Percentiles rank a stretch among this genome's conserved stretches.
Conservation (phyloP, 2,888 invertebrate genomes). For the Reticulitermes lucifugus region DNA sequence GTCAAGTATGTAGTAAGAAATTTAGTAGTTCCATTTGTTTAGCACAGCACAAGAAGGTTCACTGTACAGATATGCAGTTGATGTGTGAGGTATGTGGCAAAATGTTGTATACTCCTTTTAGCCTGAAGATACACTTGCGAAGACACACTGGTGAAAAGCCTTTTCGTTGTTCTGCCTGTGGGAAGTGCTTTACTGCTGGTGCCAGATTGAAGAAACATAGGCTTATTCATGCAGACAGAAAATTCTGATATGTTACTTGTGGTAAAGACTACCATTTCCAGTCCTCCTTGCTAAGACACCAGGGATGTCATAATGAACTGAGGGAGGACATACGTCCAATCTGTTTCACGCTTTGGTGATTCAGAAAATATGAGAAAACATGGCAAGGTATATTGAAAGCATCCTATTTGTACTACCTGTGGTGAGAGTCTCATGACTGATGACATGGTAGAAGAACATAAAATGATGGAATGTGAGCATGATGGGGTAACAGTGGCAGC, state of each 20-base stretch:
- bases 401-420: neutral
- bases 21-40: neutral
- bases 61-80: neutral
- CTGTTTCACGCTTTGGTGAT: neutral
- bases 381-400: neutral
- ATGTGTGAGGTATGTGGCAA: conserved; percentile 9
- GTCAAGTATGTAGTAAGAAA: neutral
- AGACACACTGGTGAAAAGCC: neutral
- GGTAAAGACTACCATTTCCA: neutral
- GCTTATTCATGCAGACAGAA: neutral
- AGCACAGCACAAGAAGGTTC: neutral
- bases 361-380: neutral
- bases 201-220: neutral
- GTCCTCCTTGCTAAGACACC: neutral
- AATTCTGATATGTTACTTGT: neutral
- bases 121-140: neutral
- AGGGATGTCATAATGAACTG: neutral
- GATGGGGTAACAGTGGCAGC: neutral
- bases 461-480: neutral
- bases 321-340: neutral
- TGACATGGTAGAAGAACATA: neutral
- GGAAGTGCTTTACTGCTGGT: neutral
- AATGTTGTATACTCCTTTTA: neutral
- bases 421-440: neutral
- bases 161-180: neutral